These are phyloP conservation scores for Eristalis tenax DNA, from an alignment of 2,888 invertebrate genomes.

Conservation along the genomic window DNA sequence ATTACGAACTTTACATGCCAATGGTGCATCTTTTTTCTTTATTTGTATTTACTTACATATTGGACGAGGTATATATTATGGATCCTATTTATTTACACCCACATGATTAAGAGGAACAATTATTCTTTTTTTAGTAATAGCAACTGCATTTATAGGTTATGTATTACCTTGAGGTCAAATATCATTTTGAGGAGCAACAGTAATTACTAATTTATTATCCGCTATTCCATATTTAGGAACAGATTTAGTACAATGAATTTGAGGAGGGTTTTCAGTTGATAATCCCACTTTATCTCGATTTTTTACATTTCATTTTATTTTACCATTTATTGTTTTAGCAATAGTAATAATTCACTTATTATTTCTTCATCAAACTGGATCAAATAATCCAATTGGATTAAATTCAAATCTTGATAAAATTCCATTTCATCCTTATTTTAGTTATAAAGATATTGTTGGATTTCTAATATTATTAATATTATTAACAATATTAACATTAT, in stretches of 20 bases:
- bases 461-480: constrained; percentile 83
- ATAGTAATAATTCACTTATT: constrained; percentile 86
- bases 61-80: constrained; percentile 85
- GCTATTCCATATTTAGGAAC: constrained; percentile 87
- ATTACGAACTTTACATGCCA: constrained; percentile 83
- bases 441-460: constrained; percentile 85
- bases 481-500: constrained; percentile 83
- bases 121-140: constrained; percentile 87
- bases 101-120: constrained; percentile 86
- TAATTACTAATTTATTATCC: constrained; percentile 89
- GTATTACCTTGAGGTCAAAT: constrained; percentile 91
- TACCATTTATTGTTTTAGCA: constrained; percentile 86
- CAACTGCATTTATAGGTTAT: constrained; percentile 89
- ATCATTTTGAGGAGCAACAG: constrained; percentile 90
- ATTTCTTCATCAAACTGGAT: constrained; percentile 86
- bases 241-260: constrained; percentile 86
- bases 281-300: constrained; percentile 89
- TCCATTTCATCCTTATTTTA: constrained; percentile 86
- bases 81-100: constrained; percentile 82
- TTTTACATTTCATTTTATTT: constrained; percentile 87
- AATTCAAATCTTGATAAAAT: constrained; percentile 87
- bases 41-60: constrained; percentile 87
- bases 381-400: constrained; percentile 86
- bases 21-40: constrained; percentile 88
- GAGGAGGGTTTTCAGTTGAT: constrained; percentile 89